Evolutionary conservation across 2,888 invertebrate species (phyloP).

Genomic region (Metallyticus violacea): DNA sequence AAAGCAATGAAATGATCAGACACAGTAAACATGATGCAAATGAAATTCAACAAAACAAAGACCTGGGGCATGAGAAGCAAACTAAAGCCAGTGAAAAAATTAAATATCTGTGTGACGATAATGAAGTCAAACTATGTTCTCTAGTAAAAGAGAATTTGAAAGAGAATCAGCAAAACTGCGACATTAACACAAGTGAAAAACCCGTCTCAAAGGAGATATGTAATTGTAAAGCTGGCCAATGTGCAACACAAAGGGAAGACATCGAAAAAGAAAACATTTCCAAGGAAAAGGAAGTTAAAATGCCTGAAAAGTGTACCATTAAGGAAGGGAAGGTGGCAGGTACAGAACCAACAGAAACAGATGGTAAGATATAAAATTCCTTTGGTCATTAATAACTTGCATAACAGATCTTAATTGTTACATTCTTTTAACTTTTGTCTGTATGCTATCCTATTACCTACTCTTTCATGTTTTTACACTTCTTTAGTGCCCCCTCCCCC

Average conservation of each 20-base stretch:
- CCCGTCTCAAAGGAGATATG: not conserved
- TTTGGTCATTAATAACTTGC: too few species aligned
- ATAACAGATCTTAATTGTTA: too few species aligned
- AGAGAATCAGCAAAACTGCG: not conserved
- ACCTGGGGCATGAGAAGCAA: not conserved
- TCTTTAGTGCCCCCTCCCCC: too few species aligned
- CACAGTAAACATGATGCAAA: not conserved
- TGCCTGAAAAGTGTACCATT: not conserved
- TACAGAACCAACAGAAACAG: not conserved
- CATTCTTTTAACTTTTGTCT: too few species aligned
- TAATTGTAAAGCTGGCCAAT: not conserved
- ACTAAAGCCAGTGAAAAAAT: not conserved
- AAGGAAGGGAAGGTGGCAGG: not conserved
- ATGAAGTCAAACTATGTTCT: not conserved
- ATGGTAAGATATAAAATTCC: not conserved
- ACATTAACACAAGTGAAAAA: not conserved
- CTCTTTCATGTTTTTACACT: too few species aligned
- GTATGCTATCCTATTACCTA: too few species aligned
- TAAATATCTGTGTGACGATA: not conserved
- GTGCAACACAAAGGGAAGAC: not conserved
- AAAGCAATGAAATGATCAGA: not conserved
- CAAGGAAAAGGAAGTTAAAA: not conserved
- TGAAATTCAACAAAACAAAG: not conserved
- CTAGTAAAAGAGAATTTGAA: not conserved
- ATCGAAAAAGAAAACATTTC: not conserved